Evolutionary conservation across 2,888 invertebrate species (phyloP), one percentile per base, ranked within the genome.

Genomic region (Microplitis deprimator): DNA sequence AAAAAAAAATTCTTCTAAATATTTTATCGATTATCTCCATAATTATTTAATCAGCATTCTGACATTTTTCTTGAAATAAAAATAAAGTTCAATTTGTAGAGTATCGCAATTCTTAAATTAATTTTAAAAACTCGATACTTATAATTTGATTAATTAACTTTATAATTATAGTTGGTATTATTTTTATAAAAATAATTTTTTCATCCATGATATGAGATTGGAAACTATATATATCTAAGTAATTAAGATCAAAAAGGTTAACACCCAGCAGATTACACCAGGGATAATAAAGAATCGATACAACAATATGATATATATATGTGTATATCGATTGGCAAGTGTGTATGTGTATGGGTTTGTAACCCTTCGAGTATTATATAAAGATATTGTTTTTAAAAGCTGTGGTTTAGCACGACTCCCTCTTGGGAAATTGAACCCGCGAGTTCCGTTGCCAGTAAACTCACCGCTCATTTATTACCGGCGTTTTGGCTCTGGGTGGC

Each of bases 401-500:
- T 87, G 87, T 83, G 87, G 87, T 87, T 87, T 87, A 85, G 85
- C 83, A 79, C 81, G 65, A 72, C 76, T 76, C 82, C 82, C 87
- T 85, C 87, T 81, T 85, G 87, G 87, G 87, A 87, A 87, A 87
- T 87, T 87, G 87, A 85, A 85, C 82, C 85, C 78, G 73, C 77
- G 83, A 85, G 84, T 86, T 82, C 82, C 82, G 83, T 83, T 82
- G 83, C 84, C 84, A 83, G 82, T 82, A 80, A 81, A 82, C 83
- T 87, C 84, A 84, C 87, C 87, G 87, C 87, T 87, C 87, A 87
- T 87, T 87, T 87, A 87, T 87, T 87, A 87, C 83, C 85, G 84
- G 82, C 84, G 86, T 84, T 86, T 87, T 85, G 85, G 85, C 87
- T 86, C 86, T 86, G 86, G 87, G 87, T 87, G 87, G 87, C 84